Evolutionary conservation across 2,797 vertebrate genomes (phyloP).

Genomic region (Eurystomus glaucurus): DNA sequence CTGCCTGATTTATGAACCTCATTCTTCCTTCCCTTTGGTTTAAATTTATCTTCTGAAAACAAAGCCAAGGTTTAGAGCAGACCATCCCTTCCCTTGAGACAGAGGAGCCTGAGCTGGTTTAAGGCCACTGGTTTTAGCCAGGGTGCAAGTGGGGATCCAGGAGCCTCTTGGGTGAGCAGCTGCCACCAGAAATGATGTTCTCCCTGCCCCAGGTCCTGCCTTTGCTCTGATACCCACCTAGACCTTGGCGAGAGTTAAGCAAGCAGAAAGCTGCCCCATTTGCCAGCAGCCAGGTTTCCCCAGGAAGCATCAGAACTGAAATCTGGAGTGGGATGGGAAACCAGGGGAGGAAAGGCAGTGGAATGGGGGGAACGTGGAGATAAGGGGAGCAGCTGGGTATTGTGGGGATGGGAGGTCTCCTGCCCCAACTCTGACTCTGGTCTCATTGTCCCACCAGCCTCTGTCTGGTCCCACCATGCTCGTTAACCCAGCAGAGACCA

Average conservation of each 20-base stretch:
- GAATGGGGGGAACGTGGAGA: fast-evolving
- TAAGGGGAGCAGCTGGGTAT: neutral
- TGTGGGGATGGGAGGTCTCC: neutral
- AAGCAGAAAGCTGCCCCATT: fast-evolving
- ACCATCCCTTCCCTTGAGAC: neutral
- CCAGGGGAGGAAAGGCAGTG: neutral
- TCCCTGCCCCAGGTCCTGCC: neutral
- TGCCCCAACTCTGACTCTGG: fast-evolving
- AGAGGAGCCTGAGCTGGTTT: neutral
- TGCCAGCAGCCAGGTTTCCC: neutral
- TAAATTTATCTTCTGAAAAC: conserved; percentile 58
- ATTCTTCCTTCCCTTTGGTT: conserved; percentile 52
- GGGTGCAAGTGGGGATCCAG: fast-evolving
- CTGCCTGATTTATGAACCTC: conserved; percentile 58
- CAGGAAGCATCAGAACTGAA: neutral
- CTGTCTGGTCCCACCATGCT: fast-evolving
- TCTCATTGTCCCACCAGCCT: fast-evolving
- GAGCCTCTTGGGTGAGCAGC: neutral
- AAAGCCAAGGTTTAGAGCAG: neutral
- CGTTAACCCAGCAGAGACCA: fast-evolving
- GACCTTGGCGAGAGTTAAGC: neutral
- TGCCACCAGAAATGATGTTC: neutral
- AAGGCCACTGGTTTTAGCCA: neutral
- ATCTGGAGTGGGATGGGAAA: neutral
- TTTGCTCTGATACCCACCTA: neutral